phyloP scores from a whole-genome alignment of 1,140 invertebrate genomes.

The Scaptomyza montana region DNA sequence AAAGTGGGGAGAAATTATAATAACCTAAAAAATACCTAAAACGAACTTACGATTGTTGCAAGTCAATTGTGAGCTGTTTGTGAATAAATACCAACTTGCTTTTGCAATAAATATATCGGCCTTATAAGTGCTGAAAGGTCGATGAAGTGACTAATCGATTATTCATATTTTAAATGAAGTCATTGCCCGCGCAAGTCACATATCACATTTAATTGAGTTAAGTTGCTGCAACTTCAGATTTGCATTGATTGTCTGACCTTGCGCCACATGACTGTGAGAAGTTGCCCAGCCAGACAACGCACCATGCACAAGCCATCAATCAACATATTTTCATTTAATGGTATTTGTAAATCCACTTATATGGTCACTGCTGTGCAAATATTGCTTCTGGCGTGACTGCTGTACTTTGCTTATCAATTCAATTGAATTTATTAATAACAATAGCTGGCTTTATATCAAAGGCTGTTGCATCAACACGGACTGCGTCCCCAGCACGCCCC shows the following conservation, averaged over 20 bases:
- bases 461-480: conserved; percentile 51
- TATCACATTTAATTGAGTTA: conserved; percentile 55
- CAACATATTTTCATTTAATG: conserved; percentile 27
- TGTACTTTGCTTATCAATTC: conserved; percentile 72
- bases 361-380: conserved; percentile 25
- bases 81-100: not conserved
- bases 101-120: not conserved
- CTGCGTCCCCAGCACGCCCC: conserved; percentile 23
- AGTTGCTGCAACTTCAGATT: conserved; percentile 54
- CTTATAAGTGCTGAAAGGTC: not conserved
- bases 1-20: no score
- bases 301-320: conserved; percentile 54
- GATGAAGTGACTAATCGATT: not conserved
- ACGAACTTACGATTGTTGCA: no score
- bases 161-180: not conserved
- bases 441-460: conserved; percentile 70
- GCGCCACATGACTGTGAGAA: conserved; percentile 24
- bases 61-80: no score
- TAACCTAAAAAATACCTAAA: no score
- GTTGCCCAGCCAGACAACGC: conserved; percentile 23
- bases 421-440: conserved; percentile 80
- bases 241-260: conserved; percentile 32
- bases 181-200: conserved; percentile 1
- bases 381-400: conserved; percentile 31
- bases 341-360: conserved; percentile 10